phyloP scores from a whole-genome alignment of 2,888 invertebrate genomes.

The Bembecia ichneumoniformis region DNA sequence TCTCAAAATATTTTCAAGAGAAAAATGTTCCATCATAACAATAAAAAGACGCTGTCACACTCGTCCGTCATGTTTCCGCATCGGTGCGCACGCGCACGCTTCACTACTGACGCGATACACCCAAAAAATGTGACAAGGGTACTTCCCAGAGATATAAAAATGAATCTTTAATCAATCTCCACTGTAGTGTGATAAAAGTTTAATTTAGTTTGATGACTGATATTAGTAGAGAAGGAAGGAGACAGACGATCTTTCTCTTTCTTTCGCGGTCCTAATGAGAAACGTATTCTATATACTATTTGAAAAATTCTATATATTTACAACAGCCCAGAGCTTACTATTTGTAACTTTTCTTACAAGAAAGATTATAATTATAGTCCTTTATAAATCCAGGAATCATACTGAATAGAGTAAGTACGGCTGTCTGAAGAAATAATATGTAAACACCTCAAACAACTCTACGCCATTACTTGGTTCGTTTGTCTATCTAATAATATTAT shows the following conservation, averaged over 20 bases:
- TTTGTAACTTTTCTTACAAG: no score
- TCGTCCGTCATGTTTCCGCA: constrained; percentile 21
- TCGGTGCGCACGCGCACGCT: constrained; percentile 31
- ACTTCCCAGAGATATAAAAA: neutral
- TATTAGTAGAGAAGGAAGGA: neutral
- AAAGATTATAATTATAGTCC: no score
- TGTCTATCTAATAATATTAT: no score
- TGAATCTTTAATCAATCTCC: constrained; percentile 5
- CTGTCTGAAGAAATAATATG: no score
- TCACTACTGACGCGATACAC: constrained; percentile 4
- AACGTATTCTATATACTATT: no score
- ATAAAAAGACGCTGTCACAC: constrained; percentile 12
- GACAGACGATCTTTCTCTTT: neutral
- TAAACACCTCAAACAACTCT: no score
- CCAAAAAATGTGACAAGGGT: constrained; percentile 23
- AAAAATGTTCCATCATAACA: constrained; percentile 9
- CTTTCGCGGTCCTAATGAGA: no score
- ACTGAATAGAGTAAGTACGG: no score
- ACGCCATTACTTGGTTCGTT: no score
- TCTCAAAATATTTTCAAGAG: constrained; percentile 11
- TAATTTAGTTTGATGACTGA: neutral
- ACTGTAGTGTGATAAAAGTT: neutral
- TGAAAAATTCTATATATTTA: no score
- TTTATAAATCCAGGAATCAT: no score
- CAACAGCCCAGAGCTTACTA: no score